Evolutionary conservation across 2,113 vertebrate species (phyloP), one percentile per base, ranked within the genome.

Genomic region (Bos javanicus): DNA sequence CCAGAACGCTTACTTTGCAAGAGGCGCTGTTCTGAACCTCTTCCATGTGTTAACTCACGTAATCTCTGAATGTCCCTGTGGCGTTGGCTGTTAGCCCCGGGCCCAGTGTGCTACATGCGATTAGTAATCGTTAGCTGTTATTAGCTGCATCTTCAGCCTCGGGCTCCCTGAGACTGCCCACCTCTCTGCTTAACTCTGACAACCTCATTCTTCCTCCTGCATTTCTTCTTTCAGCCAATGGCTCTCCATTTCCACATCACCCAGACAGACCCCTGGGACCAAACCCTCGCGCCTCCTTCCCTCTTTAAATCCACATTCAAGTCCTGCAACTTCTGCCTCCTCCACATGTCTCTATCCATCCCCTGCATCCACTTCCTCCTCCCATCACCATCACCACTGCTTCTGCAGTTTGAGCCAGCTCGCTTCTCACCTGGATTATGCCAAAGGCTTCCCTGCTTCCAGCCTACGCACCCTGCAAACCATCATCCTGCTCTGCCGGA

Each of bases 371-470:
- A 9, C 15, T 57, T 80, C 89, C 92, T 64, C 23, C 87, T 80
- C 74, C 48, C 39, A 25, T 57, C 74, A 78, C 74, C 33, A 25
- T 54, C 90, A 48, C 25, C 9, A 0, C 11, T 15, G 60, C 56
- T 90, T 93, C 54, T 89, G 87, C 33, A 6, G 26, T 8, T 16
- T 7, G 28, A 33, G 21, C 71, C 30, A 14, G 36, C 39, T 97
- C 26, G 2, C 85, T 81, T 88, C 81, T 94, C 82, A 76, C 52
- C 94, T 90, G 67, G 81, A 36, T 97, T 87, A 62, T 48, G 82
- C 50, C 92, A 71, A 71, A 81, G 67, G 15, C 67, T 33, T 86
- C 64, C 95, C 30, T 60, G 48, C 78, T 91, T 56, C 82, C 91
- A 74, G 90, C 87, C 90, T 50, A 26, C 36, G n/a, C 52, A 59